Evolutionary conservation across 2,113 vertebrate genomes (phyloP).

Genomic region (Heliornis fulica): DNA sequence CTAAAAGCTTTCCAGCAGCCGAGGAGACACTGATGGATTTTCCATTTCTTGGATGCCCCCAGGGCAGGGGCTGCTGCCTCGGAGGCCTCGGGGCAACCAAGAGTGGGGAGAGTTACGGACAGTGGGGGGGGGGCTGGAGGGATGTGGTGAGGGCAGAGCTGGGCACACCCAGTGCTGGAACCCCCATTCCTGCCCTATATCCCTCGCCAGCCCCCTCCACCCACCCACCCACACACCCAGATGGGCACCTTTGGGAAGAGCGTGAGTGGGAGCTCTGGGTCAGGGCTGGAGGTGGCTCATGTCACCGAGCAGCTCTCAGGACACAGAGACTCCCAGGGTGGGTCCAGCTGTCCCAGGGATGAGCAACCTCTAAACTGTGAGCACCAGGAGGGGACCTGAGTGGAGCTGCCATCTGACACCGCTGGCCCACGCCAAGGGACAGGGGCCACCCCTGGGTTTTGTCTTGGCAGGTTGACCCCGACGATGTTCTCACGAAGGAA

Average conservation of each 20-base stretch:
- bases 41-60: neutral
- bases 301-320: neutral
- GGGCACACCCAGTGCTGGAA: neutral
- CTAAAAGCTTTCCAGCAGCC: neutral
- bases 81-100: fast-evolving
- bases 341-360: neutral
- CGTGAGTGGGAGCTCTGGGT: fast-evolving
- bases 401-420: fast-evolving
- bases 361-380: neutral
- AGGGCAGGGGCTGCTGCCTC: neutral
- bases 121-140: neutral
- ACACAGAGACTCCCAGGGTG: neutral
- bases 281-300: neutral
- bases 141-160: fast-evolving
- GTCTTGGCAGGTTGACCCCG: conserved; percentile 80
- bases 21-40: neutral
- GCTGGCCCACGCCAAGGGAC: neutral
- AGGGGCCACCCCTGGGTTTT: fast-evolving
- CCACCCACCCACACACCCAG: neutral
- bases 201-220: neutral
- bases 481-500: conserved; percentile 89
- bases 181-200: neutral
- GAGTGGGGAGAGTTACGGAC: fast-evolving
- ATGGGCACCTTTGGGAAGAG: neutral
- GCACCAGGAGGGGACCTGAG: neutral